These are phyloP conservation scores for Leptopilina clavipes DNA, from an alignment of 1,140 invertebrate genomes.

Conservation along the genomic window DNA sequence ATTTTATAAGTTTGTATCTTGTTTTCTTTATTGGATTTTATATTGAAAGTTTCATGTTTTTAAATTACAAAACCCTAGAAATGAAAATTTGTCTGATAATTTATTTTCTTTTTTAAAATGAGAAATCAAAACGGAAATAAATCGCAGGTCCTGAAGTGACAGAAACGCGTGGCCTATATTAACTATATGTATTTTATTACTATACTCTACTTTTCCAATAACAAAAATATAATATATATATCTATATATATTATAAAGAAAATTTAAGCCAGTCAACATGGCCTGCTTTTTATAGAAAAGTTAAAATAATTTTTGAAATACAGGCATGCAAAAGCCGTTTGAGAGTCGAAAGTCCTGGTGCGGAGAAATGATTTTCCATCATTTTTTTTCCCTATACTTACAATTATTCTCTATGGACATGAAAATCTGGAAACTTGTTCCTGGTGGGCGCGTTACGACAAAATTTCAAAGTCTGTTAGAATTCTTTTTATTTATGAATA, in stretches of 20 bases:
- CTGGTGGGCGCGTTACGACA: constrained; percentile 21
- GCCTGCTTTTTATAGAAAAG: constrained; percentile 16
- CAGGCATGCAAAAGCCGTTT: constrained; percentile 7
- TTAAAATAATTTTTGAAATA: constrained; percentile 21
- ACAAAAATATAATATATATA: constrained; percentile 34
- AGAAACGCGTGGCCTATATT: constrained; percentile 19
- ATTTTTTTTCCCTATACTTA: neutral
- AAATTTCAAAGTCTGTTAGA: constrained; percentile 22
- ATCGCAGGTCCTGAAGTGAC: constrained; percentile 18
- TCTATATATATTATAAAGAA: constrained; percentile 24
- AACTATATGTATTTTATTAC: constrained; percentile 28
- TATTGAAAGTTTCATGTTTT: neutral
- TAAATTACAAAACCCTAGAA: neutral
- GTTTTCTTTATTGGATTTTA: neutral
- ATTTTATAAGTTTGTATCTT: neutral
- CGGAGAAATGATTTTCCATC: neutral
- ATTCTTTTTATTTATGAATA: constrained; percentile 32
- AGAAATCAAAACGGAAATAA: neutral
- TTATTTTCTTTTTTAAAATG: neutral
- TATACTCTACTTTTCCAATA: constrained; percentile 29
- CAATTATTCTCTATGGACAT: constrained; percentile 23
- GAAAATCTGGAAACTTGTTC: constrained; percentile 5
- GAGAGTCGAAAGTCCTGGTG: constrained; percentile 10
- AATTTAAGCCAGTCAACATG: constrained; percentile 9
- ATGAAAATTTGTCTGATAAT: neutral